A percentile compares a stretch with the other conserved stretches of the same genome.
Conservation (phyloP, 2,113 vertebrate genomes). For the Alethe diademata region DNA sequence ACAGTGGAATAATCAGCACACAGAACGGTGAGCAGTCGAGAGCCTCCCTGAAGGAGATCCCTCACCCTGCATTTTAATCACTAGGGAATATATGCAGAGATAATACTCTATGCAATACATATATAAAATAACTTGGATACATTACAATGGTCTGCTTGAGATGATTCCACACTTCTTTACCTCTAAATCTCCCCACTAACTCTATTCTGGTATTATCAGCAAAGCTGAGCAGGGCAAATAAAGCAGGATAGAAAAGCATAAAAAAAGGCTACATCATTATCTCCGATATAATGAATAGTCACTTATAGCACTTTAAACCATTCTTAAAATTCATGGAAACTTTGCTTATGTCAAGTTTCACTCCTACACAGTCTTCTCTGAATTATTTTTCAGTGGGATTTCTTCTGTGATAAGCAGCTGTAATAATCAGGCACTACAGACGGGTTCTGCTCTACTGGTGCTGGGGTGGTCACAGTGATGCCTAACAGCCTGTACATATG, state of each 20-base stretch:
- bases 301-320: not conserved
- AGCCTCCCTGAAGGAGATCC: not conserved
- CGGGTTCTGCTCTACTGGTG: not conserved
- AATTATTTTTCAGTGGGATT: not conserved
- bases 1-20: not conserved
- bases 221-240: not conserved
- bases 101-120: not conserved
- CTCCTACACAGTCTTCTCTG: not conserved
- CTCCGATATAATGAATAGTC: not conserved
- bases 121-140: not conserved
- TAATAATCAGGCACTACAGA: not conserved
- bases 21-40: not conserved
- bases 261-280: not conserved
- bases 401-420: not conserved
- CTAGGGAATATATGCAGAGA: not conserved
- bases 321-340: constrained; percentile 31
- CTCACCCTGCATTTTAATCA: not conserved
- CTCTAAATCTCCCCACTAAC: not conserved
- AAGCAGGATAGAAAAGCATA: not conserved
- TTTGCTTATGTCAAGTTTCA: not conserved
- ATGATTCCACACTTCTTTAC: not conserved
- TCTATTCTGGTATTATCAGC: not conserved
- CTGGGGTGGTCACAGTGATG: not conserved
- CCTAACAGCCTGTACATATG: not conserved
- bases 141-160: not conserved